Conservation (phyloP, 2,888 invertebrate species). For the Siphlonurus alternatus region DNA sequence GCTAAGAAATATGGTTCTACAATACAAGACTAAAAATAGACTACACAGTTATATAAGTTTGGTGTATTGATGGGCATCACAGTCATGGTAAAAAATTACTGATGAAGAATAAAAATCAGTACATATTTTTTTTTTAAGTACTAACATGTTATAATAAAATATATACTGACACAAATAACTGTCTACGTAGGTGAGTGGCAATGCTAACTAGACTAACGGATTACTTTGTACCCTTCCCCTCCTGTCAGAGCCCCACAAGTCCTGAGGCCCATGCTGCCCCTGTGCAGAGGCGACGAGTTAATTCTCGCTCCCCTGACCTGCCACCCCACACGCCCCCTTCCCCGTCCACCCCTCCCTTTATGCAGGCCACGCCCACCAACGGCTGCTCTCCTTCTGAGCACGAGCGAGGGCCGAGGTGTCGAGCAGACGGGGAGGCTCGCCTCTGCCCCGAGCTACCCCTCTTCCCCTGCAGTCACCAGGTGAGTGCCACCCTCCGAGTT, state of each 20-base stretch:
- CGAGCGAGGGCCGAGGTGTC: not conserved
- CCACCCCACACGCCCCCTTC: not conserved
- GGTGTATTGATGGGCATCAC: no score
- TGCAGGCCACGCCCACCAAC: not conserved
- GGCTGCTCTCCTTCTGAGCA: not conserved
- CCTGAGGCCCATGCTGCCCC: not conserved
- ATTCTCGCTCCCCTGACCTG: not conserved
- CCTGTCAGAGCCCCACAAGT: not conserved
- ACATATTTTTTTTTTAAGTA: no score
- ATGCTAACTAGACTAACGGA: no score
- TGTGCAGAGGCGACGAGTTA: not conserved
- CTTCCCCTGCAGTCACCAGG: not conserved
- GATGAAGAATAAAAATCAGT: no score
- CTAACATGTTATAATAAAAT: no score
- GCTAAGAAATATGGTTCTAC: no score
- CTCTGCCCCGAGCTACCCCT: not conserved
- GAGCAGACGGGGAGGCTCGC: not conserved
- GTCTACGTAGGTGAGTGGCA: no score
- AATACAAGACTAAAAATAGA: no score
- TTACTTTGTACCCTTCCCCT: no score
- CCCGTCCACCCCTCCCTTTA: not conserved
- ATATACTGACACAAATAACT: no score
- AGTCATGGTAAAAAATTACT: no score
- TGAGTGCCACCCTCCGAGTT: not conserved
- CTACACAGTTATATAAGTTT: no score